These are phyloP conservation scores for Euproctis similis DNA, from an alignment of 2,888 invertebrate genomes.

Conservation along the genomic window DNA sequence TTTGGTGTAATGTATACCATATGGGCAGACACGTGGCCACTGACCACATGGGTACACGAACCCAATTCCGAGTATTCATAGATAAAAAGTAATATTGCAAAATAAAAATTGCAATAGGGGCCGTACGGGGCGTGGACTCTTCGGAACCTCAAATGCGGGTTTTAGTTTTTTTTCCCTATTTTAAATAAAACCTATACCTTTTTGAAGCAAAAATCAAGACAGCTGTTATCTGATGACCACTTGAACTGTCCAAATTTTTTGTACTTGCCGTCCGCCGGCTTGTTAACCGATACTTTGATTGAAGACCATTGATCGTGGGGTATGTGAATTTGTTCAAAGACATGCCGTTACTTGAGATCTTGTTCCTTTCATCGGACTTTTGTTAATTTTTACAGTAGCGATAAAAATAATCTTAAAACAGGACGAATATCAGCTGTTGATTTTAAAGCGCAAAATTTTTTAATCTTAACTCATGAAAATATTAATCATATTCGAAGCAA, in stretches of 20 bases:
- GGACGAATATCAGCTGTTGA: too few species aligned
- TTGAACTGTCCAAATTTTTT: constrained; percentile 50
- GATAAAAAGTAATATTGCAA: constrained; percentile 48
- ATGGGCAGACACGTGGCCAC: constrained; percentile 23
- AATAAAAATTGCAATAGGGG: constrained; percentile 41
- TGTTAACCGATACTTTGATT: constrained; percentile 58
- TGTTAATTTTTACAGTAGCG: too few species aligned
- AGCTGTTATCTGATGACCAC: constrained; percentile 71
- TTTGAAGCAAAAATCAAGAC: constrained; percentile 25
- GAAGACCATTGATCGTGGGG: constrained; percentile 41
- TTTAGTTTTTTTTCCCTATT: constrained; percentile 20
- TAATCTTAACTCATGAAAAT: too few species aligned
- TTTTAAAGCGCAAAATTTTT: too few species aligned
- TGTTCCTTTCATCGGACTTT: too few species aligned
- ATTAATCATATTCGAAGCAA: too few species aligned
- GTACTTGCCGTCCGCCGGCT: constrained; percentile 22
- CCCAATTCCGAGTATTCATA: constrained; percentile 30
- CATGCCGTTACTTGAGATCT: constrained; percentile 15
- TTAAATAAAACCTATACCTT: constrained; percentile 19
- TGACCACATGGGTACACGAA: constrained; percentile 34
- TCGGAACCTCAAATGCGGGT: constrained; percentile 41
- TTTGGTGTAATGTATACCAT: too few species aligned
- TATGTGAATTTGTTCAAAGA: constrained; percentile 12
- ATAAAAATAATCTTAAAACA: too few species aligned
- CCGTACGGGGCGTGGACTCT: constrained; percentile 68